phyloP scores from a whole-genome alignment of 2,797 vertebrate genomes.

The Cirrhinus mrigala region DNA sequence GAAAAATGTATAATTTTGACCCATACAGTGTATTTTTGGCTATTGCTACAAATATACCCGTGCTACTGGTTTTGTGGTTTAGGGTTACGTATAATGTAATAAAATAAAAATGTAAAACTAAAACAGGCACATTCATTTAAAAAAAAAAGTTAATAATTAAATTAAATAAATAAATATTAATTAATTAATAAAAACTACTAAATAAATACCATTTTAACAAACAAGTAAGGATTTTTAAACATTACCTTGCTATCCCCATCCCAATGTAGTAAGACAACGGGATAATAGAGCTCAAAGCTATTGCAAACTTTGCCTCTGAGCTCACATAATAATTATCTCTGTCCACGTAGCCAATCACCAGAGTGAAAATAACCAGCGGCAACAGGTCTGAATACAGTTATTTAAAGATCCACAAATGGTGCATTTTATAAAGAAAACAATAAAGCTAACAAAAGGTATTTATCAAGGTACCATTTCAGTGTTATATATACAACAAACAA shows the following conservation, averaged over 20 bases:
- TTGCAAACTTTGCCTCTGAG: conserved; percentile 79
- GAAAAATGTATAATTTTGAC: no score
- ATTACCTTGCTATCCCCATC: conserved; percentile 92
- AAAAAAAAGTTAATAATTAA: no score
- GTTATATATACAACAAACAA: not conserved
- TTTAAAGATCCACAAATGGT: conserved; percentile 66
- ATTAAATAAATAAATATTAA: not conserved
- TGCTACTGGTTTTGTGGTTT: no score
- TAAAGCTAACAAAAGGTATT: not conserved
- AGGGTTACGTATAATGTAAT: not conserved
- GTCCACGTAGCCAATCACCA: conserved; percentile 85
- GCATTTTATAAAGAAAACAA: not conserved
- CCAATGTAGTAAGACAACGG: conserved; percentile 92
- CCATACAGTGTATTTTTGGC: no score
- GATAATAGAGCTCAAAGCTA: conserved; percentile 86
- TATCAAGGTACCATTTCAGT: not conserved
- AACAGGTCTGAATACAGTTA: conserved; percentile 79
- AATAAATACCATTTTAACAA: not conserved
- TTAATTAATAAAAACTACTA: not conserved
- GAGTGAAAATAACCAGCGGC: conserved; percentile 80
- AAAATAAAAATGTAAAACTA: not conserved
- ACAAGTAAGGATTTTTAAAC: not conserved
- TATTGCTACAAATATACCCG: no score
- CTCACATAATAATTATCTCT: conserved; percentile 75
- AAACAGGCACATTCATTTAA: not conserved